Conservation (phyloP, 2,797 vertebrate species). For the Neosilurus hyrtlii region DNA sequence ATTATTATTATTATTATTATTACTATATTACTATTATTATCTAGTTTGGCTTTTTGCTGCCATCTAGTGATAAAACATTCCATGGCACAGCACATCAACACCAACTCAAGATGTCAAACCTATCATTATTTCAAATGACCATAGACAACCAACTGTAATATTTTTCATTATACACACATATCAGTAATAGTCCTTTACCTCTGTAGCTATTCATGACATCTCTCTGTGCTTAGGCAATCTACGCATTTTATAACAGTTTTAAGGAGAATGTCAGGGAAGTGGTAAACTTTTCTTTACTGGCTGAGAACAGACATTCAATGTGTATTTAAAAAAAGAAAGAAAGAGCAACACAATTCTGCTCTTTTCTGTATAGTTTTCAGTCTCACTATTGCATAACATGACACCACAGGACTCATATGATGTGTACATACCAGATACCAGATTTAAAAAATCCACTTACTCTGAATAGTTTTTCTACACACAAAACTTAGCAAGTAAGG, state of each 20-base stretch:
- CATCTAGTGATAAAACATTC: constrained; percentile 47
- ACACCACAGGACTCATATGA: constrained; percentile 14
- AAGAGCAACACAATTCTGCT: constrained; percentile 2
- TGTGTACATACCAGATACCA: constrained; percentile 19
- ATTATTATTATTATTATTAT: not conserved
- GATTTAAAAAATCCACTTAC: not conserved
- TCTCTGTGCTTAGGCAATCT: constrained; percentile 9
- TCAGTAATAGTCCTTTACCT: constrained; percentile 7
- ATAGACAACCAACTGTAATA: not conserved
- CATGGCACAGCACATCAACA: constrained; percentile 8
- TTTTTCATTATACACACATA: not conserved
- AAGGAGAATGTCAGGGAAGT: constrained; percentile 8
- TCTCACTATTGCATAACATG: not conserved
- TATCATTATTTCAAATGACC: constrained; percentile 5
- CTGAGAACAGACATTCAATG: constrained; percentile 11
- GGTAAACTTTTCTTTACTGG: constrained; percentile 1
- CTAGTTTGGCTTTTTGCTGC: constrained; percentile 46
- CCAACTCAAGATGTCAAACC: not conserved
- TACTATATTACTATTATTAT: not conserved
- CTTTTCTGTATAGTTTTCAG: constrained; percentile 22
- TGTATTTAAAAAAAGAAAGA: not conserved
- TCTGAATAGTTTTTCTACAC: constrained; percentile 25
- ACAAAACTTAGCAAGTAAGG: constrained; percentile 16
- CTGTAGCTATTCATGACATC: constrained; percentile 9
- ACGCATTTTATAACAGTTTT: constrained; percentile 20